phyloP scores from a whole-genome alignment of 2,888 invertebrate species.

The Drosophila percnosoma region DNA sequence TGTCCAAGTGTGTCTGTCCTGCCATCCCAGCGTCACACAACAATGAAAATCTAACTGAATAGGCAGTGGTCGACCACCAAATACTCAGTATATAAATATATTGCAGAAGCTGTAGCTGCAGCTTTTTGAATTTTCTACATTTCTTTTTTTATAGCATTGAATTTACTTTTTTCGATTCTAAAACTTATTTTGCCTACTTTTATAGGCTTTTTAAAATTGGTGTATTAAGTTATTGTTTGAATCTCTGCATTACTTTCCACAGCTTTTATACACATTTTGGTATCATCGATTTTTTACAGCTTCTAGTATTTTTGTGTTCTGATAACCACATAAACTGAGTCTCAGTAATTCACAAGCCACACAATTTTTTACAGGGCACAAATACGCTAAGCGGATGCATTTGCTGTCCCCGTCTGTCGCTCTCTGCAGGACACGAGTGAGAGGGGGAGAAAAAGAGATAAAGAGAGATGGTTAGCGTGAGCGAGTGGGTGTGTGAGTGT shows the following conservation, averaged over 20 bases:
- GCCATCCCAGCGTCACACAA: constrained; percentile 12
- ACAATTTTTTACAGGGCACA: constrained; percentile 21
- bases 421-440: constrained; percentile 3
- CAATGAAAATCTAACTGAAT: neutral
- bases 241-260: neutral
- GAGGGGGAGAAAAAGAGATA: neutral
- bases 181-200: neutral
- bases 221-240: neutral
- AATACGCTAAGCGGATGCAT: constrained; percentile 59
- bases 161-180: neutral
- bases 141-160: neutral
- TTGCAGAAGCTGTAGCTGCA: neutral
- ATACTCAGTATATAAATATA: constrained; percentile 19
- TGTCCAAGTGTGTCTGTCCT: constrained; percentile 67
- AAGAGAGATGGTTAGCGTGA: constrained; percentile 1
- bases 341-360: neutral
- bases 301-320: neutral
- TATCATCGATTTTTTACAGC: too few species aligned
- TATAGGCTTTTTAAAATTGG: neutral
- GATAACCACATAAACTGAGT: too few species aligned
- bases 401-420: constrained; percentile 14
- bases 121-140: neutral
- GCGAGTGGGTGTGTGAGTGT: constrained; percentile 14
- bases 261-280: neutral
- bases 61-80: neutral